Evolutionary conservation across 2,113 vertebrate species (phyloP), one percentile per base, ranked within the genome.

Genomic region (Morone saxatilis): DNA sequence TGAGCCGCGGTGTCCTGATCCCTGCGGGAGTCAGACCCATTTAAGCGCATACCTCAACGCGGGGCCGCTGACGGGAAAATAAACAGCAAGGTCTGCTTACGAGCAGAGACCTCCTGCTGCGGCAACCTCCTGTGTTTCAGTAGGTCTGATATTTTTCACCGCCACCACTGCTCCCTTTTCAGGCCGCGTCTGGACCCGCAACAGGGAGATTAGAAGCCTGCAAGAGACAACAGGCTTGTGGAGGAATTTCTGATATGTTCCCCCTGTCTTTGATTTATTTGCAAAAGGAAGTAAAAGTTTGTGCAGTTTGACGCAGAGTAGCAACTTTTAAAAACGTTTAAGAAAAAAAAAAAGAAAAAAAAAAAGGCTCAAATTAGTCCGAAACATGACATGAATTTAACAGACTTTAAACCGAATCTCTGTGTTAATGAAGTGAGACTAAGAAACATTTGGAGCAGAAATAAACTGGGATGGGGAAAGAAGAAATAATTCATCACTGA

Each of bases 31-130:
- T 86, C 90, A 83, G 86, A 85, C 87, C 88, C 89, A 88, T 92
- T 93, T 91, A 92, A 88, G 88, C 91, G 84, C 91, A 92, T 92
- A 93, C 94, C 91, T 95, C 94, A 91, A 88, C 91, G 83, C 88
- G 87, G 86, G 86, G 86, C 83, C 76, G 85, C 89, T 92, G 91
- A 91, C 86, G 89, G 92, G 92, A 95, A 95, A 95, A 95, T 94
- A 96, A 95, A 96, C 94, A 95, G 68, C 74, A 71, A 71, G 84
- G 63, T 91, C 87, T 90, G 85, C 87, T 89, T 89, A 90, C 53
- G 89, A 88, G 86, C 73, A 38, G 72, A 77, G 71, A 59, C 84
- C 88, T 69, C 91, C 88, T 81, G 90, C 92, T 90, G 91, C 68
- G 89, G 62, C 72, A 83, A 31, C 89, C 91, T 91, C 89, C 82